A percentile compares a stretch with the other conserved stretches of the same genome.
These are phyloP conservation scores for Macrosiphum euphorbiae DNA, from an alignment of 2,888 invertebrate species.

Conservation along the genomic window DNA sequence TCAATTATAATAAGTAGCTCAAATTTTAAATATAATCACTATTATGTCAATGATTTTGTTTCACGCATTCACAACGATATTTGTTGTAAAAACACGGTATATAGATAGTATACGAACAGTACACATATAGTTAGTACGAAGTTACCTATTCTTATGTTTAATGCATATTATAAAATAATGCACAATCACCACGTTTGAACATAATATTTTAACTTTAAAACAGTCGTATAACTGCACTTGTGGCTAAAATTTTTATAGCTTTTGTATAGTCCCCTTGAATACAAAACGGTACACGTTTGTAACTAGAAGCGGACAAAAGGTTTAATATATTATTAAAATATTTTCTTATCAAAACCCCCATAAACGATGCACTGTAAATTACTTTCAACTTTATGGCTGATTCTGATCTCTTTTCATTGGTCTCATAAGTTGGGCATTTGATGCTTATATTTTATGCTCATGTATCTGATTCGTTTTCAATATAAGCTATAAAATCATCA, in stretches of 20 bases:
- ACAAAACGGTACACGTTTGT: neutral
- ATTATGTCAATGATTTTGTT: too few relatives aligned
- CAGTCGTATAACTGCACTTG: neutral
- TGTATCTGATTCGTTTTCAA: neutral
- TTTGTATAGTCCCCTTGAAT: neutral
- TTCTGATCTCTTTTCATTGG: neutral
- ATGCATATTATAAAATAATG: neutral
- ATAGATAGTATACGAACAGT: neutral
- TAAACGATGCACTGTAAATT: neutral
- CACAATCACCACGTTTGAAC: neutral
- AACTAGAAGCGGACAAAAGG: neutral
- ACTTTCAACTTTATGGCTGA: neutral
- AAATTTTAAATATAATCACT: too few relatives aligned
- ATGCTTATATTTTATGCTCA: too few relatives aligned
- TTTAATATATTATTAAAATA: neutral
- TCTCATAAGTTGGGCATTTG: neutral
- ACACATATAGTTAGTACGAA: neutral
- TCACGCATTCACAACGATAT: neutral
- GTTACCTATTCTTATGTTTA: neutral
- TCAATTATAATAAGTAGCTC: neutral
- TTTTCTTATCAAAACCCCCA: neutral
- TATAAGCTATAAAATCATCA: neutral
- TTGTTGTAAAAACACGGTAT: neutral
- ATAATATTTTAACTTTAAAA: slow-evolving; percentile 11
- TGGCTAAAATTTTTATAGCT: neutral